Conservation (phyloP, 1,140 invertebrate genomes). For the Riptortus pedestris region DNA sequence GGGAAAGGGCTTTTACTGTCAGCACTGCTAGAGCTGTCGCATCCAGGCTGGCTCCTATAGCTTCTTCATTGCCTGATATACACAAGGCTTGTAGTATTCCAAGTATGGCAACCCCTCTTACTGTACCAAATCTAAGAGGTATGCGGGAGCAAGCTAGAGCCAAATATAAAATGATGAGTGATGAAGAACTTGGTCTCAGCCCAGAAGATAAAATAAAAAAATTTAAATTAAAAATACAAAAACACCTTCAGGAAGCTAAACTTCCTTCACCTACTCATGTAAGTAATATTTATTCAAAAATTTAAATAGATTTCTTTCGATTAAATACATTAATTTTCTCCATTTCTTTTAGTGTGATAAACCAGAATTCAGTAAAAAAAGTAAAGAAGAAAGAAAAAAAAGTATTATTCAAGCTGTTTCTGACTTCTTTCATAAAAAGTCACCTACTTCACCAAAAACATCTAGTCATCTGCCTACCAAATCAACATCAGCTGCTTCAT, state of each 20-base stretch:
- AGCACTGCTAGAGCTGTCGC: neutral
- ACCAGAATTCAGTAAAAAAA: conserved; percentile 22
- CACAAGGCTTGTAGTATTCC: conserved; percentile 32
- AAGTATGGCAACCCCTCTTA: conserved; percentile 37
- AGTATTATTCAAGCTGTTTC: conserved; percentile 76
- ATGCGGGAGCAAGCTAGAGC: conserved; percentile 51
- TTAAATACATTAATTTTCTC: neutral
- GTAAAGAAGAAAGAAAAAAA: conserved; percentile 57
- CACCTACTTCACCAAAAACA: conserved; percentile 37
- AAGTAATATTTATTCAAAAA: neutral
- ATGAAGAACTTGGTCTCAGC: conserved; percentile 59
- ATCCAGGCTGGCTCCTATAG: conserved; percentile 28
- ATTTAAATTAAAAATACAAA: conserved; percentile 41
- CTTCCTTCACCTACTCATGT: conserved; percentile 10
- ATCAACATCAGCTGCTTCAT: neutral
- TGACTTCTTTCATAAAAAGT: conserved; percentile 62
- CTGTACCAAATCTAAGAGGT: conserved; percentile 40
- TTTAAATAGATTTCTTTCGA: neutral
- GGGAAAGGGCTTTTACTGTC: conserved; percentile 19
- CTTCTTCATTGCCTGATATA: conserved; percentile 36
- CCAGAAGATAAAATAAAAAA: conserved; percentile 54
- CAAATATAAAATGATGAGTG: conserved; percentile 55
- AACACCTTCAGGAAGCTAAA: conserved; percentile 15
- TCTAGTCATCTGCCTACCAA: conserved; percentile 32
- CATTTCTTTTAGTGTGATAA: conserved; percentile 4